A percentile compares a stretch with the other conserved stretches of the same genome.
These are phyloP conservation scores for Macrochelys suwanniensis DNA, from an alignment of 2,797 vertebrate species.

Conservation along the genomic window DNA sequence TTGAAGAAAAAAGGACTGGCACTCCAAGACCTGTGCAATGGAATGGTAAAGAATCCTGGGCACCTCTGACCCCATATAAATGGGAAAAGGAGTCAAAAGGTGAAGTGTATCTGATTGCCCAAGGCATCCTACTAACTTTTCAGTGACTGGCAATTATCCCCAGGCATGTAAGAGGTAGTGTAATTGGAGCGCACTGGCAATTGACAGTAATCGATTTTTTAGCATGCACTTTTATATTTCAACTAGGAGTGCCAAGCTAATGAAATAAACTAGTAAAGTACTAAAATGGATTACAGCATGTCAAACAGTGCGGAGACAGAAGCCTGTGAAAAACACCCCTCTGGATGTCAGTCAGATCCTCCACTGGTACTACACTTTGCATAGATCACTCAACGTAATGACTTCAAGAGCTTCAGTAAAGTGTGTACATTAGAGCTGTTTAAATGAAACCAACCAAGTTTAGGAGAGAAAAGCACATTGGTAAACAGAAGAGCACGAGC, in stretches of 20 bases:
- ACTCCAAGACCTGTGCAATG: neutral
- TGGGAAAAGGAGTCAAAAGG: neutral
- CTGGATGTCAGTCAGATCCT: conserved; percentile 3
- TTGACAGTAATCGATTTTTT: conserved; percentile 66
- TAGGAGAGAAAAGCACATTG: neutral
- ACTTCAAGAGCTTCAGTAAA: neutral
- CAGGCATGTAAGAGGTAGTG: conserved; percentile 27
- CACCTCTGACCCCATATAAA: neutral
- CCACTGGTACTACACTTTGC: neutral
- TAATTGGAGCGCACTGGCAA: conserved; percentile 69
- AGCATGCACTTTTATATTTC: conserved; percentile 58
- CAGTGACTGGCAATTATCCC: conserved; percentile 59
- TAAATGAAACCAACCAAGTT: neutral
- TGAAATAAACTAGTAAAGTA: conserved; percentile 51
- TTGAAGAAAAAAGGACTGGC: neutral
- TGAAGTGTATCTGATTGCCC: neutral
- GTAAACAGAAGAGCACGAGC: fast-evolving
- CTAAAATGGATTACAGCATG: conserved; percentile 33
- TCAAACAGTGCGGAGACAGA: neutral
- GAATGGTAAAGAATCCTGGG: neutral
- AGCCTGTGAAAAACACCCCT: conserved; percentile 28
- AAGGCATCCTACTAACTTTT: conserved; percentile 28
- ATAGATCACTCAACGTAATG: neutral
- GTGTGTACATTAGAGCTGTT: fast-evolving
- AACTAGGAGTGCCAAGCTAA: conserved; percentile 51